Evolutionary conservation across 2,888 invertebrate genomes (phyloP).

Genomic region (Isoperla grammatica): DNA sequence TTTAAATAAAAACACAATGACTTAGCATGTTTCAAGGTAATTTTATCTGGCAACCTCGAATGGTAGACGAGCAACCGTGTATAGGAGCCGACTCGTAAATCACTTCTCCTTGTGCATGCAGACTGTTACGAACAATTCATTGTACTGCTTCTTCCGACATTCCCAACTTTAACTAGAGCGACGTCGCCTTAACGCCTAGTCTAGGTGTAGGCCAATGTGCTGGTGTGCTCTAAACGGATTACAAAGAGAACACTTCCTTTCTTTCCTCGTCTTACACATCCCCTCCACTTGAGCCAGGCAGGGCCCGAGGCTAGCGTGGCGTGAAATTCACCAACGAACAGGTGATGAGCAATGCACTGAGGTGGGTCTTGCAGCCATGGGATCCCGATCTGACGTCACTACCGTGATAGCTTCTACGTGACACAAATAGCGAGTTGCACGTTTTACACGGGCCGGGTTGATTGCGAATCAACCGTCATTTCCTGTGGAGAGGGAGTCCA

Average conservation of each 20-base stretch:
- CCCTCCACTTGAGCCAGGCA: no score
- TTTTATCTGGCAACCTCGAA: no score
- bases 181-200: no score
- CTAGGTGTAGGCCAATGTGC: background rate
- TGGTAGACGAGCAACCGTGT: no score
- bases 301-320: no score
- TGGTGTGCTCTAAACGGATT: background rate
- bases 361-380: no score
- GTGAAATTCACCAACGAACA: no score
- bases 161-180: background rate
- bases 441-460: slow-evolving; percentile 14
- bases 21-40: no score
- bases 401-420: slow-evolving; percentile 15
- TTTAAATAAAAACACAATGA: no score
- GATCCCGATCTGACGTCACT: no score
- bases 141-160: background rate
- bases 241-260: slow-evolving; percentile 3
- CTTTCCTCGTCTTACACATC: background rate
- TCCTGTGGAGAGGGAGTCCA: slow-evolving; percentile 8
- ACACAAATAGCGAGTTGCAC: slow-evolving; percentile 13
- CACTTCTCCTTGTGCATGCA: background rate
- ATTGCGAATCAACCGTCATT: slow-evolving; percentile 17
- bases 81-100: no score
- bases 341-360: no score
- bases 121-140: background rate